These are phyloP conservation scores for Riptortus pedestris DNA, from an alignment of 1,140 invertebrate species.

Conservation along the genomic window DNA sequence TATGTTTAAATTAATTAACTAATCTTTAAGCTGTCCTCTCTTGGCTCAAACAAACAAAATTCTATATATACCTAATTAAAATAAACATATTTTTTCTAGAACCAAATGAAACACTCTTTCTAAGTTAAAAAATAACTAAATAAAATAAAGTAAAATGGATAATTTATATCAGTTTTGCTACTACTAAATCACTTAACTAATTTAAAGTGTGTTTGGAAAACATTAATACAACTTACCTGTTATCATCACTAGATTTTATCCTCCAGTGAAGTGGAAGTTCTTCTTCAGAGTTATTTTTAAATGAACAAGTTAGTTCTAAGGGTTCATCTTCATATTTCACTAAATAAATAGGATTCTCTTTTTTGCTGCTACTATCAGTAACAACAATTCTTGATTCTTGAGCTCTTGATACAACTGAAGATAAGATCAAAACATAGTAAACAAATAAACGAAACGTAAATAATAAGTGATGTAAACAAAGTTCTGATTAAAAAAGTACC, in stretches of 20 bases:
- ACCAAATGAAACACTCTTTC: no score
- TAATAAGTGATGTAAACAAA: background rate
- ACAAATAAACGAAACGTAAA: background rate
- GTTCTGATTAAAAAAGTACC: background rate
- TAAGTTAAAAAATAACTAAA: no score
- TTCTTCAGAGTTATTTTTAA: background rate
- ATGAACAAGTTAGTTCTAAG: background rate
- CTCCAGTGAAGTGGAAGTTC: background rate
- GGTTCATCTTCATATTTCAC: background rate
- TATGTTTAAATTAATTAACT: no score
- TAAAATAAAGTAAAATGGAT: no score
- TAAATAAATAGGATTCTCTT: background rate
- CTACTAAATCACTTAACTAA: background rate
- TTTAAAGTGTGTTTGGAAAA: background rate
- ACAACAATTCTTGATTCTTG: conserved; percentile 10
- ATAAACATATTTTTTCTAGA: no score
- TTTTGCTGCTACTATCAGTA: background rate
- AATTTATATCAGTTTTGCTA: no score
- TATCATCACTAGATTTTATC: background rate
- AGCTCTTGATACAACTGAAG: background rate
- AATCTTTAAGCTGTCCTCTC: no score
- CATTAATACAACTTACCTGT: background rate
- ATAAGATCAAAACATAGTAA: background rate
- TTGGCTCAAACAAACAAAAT: no score
- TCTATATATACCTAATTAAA: no score